Evolutionary conservation across 2,888 invertebrate species (phyloP).

Genomic region (Trichogramma dendrolimi): DNA sequence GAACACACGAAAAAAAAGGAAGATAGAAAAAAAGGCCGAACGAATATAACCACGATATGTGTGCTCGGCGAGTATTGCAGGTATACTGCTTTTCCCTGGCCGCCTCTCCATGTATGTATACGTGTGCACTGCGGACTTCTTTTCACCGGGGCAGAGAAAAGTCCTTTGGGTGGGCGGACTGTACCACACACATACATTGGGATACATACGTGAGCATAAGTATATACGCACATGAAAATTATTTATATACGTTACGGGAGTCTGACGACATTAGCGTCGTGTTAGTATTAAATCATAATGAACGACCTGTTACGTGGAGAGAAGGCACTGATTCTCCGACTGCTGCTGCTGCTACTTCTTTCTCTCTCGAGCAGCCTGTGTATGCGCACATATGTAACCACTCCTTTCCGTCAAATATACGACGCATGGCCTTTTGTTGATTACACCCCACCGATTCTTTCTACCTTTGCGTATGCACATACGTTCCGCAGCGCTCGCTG

Average conservation of each 20-base stretch:
- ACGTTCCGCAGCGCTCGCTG: slow-evolving; percentile 19
- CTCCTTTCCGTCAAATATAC: slow-evolving; percentile 35
- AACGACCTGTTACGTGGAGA: slow-evolving; percentile 48
- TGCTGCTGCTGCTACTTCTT: too few species aligned
- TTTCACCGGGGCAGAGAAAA: slow-evolving; percentile 26
- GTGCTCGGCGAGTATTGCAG: too few species aligned
- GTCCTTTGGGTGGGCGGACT: slow-evolving; percentile 46
- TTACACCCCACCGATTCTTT: slow-evolving; percentile 13
- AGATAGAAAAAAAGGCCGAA: too few species aligned
- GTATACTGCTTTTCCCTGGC: background rate
- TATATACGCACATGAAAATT: slow-evolving; percentile 49
- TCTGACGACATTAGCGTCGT: slow-evolving; percentile 53
- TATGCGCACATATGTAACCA: slow-evolving; percentile 33
- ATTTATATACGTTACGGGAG: slow-evolving; percentile 50
- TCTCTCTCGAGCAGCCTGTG: too few species aligned
- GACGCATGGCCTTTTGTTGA: slow-evolving; percentile 29
- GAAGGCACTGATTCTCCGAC: slow-evolving; percentile 41
- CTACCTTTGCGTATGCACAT: slow-evolving; percentile 11
- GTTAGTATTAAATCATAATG: slow-evolving; percentile 54
- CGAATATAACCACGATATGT: too few species aligned
- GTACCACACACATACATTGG: too few species aligned
- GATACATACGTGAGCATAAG: too few species aligned
- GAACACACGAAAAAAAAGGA: too few species aligned
- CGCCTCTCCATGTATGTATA: background rate
- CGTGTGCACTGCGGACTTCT: slow-evolving; percentile 7